Base-by-base conservation (phyloP, 2,113 vertebrate genomes). In the cat (Felis catus) region DNA sequence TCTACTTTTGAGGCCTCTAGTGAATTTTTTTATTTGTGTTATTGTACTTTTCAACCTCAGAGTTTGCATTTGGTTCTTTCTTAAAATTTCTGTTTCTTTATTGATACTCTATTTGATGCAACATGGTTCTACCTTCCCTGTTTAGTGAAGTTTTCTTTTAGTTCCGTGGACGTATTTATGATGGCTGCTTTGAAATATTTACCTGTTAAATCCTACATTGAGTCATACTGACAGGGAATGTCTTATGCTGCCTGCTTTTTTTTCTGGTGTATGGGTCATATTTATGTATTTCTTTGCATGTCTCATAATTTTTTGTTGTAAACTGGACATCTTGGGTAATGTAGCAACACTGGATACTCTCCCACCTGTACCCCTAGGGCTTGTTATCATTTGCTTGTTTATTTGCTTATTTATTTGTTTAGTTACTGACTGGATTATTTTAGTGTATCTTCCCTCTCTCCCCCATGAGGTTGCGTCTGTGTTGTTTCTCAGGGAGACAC, bases 231-330 rank as follows among this genome's bases (percentile, higher is more conserved):
- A 16, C 4, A 48, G 74, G 25, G n/a, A 65, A 8, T 91, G 85
- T 68, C 73, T 53, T 79, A 53, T 4, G 5, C n/a, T 45, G 8
- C 61, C 29, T n/a, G 27, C 33, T 80, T 36, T 76, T 48, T 74
- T 45, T 21, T 25, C 55, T 68, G 23, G 15, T 12, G 1, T 33
- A 1, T 58, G 18, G 48, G 16, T 29, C 7, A 55, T 51, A 33
- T 66, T 94, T 96, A 27, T 31, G 39, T 89, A 36, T 92, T 79
- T 88, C 70, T 94, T 94, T 91, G 39, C 15, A 70, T 21, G 11
- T 58, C 36, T 48, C 12, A 4, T 53, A 16, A 58, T 27, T 66
- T 78, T 91, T 66, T 68, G 8, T 80, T 71, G 51, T 18, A 65
- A 89, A 18, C 23, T 78, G 70, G 18, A 45, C n/a, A 70, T 86